Base-by-base conservation (phyloP, 2,888 invertebrate species). In the Tipula confusa region DNA sequence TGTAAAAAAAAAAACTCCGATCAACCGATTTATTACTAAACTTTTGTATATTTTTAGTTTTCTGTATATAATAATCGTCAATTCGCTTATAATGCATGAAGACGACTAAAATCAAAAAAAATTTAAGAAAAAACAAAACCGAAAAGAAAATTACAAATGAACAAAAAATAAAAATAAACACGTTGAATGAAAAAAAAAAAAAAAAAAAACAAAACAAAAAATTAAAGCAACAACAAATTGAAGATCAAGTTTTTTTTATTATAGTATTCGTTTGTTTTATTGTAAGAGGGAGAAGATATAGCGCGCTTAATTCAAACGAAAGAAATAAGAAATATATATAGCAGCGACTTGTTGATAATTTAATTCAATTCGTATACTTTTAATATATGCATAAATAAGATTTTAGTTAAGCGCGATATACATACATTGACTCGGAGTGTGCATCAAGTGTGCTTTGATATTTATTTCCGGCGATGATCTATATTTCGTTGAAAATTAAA, bases 41-140 rank as follows among this genome's bases (percentile, higher is more conserved):
- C 9, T 64, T 64, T 64, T 64, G 7, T 43, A 43, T 43, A 43
- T n/a, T n/a, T n/a, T n/a, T 15, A 43, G 43, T 64, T 24, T 24
- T 64, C 2, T 64, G 64, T 64, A 24, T 24, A n/a, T n/a, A n/a
- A n/a, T n/a, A 24, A 64, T 64, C 64, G 64, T 24, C 64, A 64
- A 64, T 64, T 64, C 64, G 64, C 64, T 24, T 64, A 64, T 64
- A 64, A 64, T 64, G 64, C 64, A 64, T 64, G 64, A 64, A 64
- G 64, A 64, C 64, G 64, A 64, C 64, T 64, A 64, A 64, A 64
- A 64, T 24, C 64, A 64, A 64, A 64, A n/a, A n/a, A 64, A 64
- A 64, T 64, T 64, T 64, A 64, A 64, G 64, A 24, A 64, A 64
- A 64, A 64, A 64, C 64, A 64, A 64, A 64, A 64, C 1, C 64